phyloP scores from a whole-genome alignment of 1,140 invertebrate genomes.

The Ceratitis capitata region DNA sequence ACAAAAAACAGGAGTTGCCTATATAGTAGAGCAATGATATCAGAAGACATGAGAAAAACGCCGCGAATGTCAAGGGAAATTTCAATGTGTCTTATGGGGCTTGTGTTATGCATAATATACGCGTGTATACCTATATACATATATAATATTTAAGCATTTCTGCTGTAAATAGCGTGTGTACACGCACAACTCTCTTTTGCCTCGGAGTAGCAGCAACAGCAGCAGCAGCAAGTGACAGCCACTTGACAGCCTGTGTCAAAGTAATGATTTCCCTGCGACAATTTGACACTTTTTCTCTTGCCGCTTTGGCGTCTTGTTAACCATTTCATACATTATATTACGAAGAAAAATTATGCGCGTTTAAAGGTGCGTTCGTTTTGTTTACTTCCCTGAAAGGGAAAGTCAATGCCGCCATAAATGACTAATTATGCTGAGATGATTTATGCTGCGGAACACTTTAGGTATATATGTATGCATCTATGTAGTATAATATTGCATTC shows the following conservation, averaged over 20 bases:
- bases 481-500: no score
- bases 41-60: neutral
- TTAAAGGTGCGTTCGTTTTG: neutral
- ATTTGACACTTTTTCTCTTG: constrained; percentile 52
- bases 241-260: constrained; percentile 64
- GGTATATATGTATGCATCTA: neutral
- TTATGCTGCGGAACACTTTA: constrained; percentile 52
- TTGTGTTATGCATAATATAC: neutral
- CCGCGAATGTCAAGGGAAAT: constrained; percentile 35
- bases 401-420: constrained; percentile 45
- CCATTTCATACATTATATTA: neutral
- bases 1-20: neutral
- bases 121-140: neutral
- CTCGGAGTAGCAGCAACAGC: constrained; percentile 54
- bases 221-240: constrained; percentile 60
- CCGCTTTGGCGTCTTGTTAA: neutral
- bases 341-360: constrained; percentile 31
- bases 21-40: neutral
- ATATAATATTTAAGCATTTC: neutral
- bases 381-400: constrained; percentile 6
- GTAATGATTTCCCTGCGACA: constrained; percentile 64
- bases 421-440: constrained; percentile 61
- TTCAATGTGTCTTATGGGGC: constrained; percentile 37
- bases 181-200: neutral
- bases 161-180: neutral